These are phyloP conservation scores for Bombus terrestris DNA, from an alignment of 1,140 invertebrate species.

Conservation along the genomic window DNA sequence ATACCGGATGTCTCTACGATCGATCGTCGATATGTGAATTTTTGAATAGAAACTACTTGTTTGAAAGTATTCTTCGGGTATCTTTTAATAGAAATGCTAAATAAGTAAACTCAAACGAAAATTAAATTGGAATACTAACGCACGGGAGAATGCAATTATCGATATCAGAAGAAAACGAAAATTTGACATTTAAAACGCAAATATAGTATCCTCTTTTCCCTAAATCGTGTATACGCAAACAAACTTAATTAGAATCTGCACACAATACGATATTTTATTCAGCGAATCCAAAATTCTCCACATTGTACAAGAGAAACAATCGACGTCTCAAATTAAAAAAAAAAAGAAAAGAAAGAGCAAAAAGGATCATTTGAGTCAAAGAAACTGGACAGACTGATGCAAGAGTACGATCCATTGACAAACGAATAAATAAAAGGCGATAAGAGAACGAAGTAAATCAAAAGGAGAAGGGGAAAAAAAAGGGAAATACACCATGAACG, in stretches of 20 bases:
- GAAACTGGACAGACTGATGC: background rate
- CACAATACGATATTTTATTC: background rate
- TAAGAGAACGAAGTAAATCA: background rate
- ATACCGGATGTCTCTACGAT: background rate
- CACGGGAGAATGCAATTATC: background rate
- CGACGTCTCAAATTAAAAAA: too few species aligned
- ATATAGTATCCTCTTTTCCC: background rate
- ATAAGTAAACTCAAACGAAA: background rate
- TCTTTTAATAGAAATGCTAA: too few species aligned
- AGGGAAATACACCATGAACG: background rate
- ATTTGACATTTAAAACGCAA: background rate
- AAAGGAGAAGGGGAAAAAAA: background rate
- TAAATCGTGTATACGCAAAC: background rate
- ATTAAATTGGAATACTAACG: background rate
- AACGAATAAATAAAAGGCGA: background rate
- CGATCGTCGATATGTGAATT: background rate
- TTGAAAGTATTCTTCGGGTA: background rate
- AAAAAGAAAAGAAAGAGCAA: background rate
- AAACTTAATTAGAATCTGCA: background rate
- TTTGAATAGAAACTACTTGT: background rate
- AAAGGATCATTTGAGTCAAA: background rate
- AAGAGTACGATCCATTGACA: background rate
- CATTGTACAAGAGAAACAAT: background rate
- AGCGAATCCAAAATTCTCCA: background rate
- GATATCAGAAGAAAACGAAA: background rate